A percentile compares a stretch with the other conserved stretches of the same genome.
These are phyloP conservation scores for Dasyurus viverrinus DNA, from an alignment of 2,113 vertebrate species.

Conservation along the genomic window DNA sequence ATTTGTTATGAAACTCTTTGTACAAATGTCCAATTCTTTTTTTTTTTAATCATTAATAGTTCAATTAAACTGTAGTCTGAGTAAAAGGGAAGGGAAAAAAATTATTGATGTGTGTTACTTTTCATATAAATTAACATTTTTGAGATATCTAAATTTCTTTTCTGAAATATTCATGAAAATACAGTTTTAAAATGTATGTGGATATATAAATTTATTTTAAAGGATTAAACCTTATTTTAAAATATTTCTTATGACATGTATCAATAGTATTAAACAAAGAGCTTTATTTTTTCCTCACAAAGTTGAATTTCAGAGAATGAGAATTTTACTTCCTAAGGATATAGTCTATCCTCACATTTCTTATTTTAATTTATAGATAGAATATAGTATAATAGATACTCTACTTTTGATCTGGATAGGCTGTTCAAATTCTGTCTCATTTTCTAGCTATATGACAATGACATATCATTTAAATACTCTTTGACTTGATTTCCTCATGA, in stretches of 20 bases:
- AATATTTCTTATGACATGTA: background rate
- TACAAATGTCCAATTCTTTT: background rate
- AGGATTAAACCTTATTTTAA: background rate
- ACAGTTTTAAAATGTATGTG: background rate
- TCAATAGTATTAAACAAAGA: background rate
- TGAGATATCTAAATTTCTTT: background rate
- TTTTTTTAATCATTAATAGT: background rate
- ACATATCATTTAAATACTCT: background rate
- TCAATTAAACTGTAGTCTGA: background rate
- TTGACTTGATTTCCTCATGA: background rate
- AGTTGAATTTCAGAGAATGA: background rate
- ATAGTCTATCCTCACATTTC: background rate
- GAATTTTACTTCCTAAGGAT: background rate
- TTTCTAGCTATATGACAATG: background rate
- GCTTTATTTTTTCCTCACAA: background rate
- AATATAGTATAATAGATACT: background rate
- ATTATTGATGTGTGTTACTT: background rate
- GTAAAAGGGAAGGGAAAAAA: background rate
- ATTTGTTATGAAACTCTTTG: background rate
- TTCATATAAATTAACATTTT: slow-evolving; percentile 12
- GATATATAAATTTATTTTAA: background rate
- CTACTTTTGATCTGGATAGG: background rate
- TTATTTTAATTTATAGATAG: background rate
- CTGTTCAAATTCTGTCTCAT: background rate
- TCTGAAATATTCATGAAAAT: background rate